phyloP scores from a whole-genome alignment of 2,797 vertebrate genomes.

The Characodon lateralis region DNA sequence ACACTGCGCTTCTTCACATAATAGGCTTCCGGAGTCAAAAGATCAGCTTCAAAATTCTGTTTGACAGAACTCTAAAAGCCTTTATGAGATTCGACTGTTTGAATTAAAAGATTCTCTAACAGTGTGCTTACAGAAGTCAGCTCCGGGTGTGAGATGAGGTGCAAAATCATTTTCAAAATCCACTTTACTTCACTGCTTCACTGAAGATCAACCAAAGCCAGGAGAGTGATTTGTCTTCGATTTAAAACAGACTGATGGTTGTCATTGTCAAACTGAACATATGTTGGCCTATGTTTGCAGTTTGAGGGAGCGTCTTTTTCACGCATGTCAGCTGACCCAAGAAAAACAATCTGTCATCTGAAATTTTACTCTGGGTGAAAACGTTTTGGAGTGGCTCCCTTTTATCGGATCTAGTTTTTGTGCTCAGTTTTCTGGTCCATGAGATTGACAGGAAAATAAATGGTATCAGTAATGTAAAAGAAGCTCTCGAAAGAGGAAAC shows the following conservation, averaged over 20 bases:
- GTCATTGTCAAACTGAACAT: too few relatives aligned
- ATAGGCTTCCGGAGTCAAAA: constrained; percentile 4
- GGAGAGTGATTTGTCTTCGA: not conserved
- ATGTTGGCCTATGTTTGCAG: too few relatives aligned
- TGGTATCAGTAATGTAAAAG: too few relatives aligned
- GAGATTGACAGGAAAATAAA: too few relatives aligned
- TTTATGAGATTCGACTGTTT: not conserved
- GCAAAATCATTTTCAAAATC: constrained; percentile 8
- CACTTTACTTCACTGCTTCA: not conserved
- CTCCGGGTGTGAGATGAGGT: not conserved
- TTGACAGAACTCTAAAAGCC: not conserved
- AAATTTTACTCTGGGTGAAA: too few relatives aligned
- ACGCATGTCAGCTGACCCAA: too few relatives aligned
- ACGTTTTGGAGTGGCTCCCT: too few relatives aligned
- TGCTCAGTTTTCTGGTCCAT: too few relatives aligned
- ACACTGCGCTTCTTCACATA: constrained; percentile 4
- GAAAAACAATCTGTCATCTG: too few relatives aligned
- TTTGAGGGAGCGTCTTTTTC: too few relatives aligned
- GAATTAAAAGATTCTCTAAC: not conserved
- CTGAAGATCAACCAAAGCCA: constrained; percentile 1
- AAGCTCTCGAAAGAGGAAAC: too few relatives aligned
- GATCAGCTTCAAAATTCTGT: not conserved
- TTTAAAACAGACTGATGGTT: not conserved
- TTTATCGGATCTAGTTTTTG: too few relatives aligned
- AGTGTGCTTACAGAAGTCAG: not conserved